Evolutionary conservation across 2,113 vertebrate genomes (phyloP), one percentile per base, ranked within the genome.

Genomic region (Leuciscus idus): DNA sequence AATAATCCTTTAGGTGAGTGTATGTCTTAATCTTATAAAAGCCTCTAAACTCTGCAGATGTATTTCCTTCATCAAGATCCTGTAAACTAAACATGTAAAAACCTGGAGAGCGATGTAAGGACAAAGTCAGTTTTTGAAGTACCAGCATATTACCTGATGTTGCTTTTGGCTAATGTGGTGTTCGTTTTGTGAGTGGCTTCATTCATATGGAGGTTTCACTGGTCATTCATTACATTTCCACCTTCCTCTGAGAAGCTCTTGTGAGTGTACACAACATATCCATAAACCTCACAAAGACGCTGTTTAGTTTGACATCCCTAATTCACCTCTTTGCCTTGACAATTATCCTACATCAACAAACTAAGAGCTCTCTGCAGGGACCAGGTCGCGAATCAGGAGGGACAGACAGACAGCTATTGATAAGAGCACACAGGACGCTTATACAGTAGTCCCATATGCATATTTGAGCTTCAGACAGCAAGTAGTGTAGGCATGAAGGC

Each of bases 301-400:
- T 62, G 52, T 84, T 88, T 78, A 85, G 81, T 64, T 72, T 28
- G 13, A 39, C 66, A 75, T 55, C 70, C 36, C 52, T 59, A 39
- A 36, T 39, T 52, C 52, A 48, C 86, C 76, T 61, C 30, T 73
- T 81, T 52, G 13, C 76, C 48, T 86, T 83, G 84, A 85, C 84
- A 84, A 70, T 87, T 87, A 84, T 82, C 77, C 84, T 77, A 80
- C 28, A 87, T 77, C 80, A 85, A 89, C 85, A 88, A 85, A 85
- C 66, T 68, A 11, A 68, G 26, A 59, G 72, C 55, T 72, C 55
- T 48, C 84, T 6, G 21, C 12, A 57, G 77, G 74, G 87, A 70
- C 21, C 48, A 36, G 19, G 23, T 76, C 33, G 57, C 66, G 75
- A 55, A 68, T 30, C 61, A 78, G 75, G 36, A 52, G 57, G n/a